A percentile compares a stretch with the other conserved stretches of the same genome.
These are phyloP conservation scores for Meloidogyne floridensis DNA, from an alignment of 1,140 invertebrate genomes.

Conservation along the genomic window DNA sequence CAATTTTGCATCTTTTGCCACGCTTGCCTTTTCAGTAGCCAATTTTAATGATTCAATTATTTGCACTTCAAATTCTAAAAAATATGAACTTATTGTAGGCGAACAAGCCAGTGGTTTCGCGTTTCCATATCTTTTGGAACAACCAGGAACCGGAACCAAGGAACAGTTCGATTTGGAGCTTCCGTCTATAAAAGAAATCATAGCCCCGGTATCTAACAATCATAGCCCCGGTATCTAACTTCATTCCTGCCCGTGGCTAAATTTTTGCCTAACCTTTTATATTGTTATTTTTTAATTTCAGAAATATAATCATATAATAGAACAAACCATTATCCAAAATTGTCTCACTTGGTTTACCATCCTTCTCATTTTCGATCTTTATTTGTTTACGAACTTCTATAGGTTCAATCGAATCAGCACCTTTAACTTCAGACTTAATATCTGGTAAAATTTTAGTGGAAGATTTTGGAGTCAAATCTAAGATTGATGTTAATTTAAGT, in stretches of 20 bases:
- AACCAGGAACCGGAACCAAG: no score
- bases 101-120: no score
- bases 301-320: background rate
- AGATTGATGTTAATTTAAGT: background rate
- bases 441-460: background rate
- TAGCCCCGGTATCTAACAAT: no score
- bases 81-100: background rate
- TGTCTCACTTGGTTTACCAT: background rate
- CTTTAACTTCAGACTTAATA: background rate
- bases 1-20: conserved; percentile 54
- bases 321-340: conserved; percentile 15
- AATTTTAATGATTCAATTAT: conserved; percentile 36
- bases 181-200: no score
- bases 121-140: no score
- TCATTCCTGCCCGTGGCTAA: no score
- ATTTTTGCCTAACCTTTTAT: no score
- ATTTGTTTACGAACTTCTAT: conserved; percentile 21
- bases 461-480: background rate
- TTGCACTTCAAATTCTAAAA: conserved; percentile 38
- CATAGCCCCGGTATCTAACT: no score
- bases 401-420: conserved; percentile 1
- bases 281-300: no score
- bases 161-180: no score
- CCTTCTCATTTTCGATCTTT: background rate
- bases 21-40: conserved; percentile 48